These are phyloP conservation scores for Mobula birostris DNA, from an alignment of 2,113 vertebrate species.

Conservation along the genomic window DNA sequence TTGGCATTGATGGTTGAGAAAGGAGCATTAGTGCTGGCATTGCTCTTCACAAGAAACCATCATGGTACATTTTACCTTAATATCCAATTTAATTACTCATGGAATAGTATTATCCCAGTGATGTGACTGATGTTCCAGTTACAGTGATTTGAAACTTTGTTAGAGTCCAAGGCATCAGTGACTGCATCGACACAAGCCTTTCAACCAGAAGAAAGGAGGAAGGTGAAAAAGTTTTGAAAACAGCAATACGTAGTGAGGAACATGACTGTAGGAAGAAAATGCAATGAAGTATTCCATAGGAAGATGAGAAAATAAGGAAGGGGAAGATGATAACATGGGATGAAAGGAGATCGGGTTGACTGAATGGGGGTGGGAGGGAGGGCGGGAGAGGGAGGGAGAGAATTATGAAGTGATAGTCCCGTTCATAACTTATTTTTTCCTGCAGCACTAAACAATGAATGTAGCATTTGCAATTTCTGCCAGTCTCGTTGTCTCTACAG, in stretches of 20 bases:
- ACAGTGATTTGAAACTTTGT: neutral
- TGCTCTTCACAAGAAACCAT: neutral
- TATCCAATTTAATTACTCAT: neutral
- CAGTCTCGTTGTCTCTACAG: no score
- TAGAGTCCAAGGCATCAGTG: neutral
- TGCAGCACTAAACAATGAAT: neutral
- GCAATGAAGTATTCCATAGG: neutral
- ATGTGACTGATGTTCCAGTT: neutral
- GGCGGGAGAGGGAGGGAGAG: no score
- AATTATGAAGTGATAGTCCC: no score
- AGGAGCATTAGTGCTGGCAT: neutral
- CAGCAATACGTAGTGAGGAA: neutral
- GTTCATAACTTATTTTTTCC: neutral
- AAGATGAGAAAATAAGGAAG: neutral
- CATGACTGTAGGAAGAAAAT: neutral
- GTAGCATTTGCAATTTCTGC: neutral
- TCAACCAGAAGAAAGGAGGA: neutral
- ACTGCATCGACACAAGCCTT: neutral
- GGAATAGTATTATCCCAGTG: neutral
- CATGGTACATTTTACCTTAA: neutral
- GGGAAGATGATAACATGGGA: neutral
- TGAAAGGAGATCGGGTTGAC: neutral
- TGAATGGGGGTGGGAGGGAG: neutral
- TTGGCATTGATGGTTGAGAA: neutral
- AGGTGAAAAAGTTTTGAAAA: neutral